These are phyloP conservation scores for Octodon degus DNA, from an alignment of 2,113 vertebrate species.

Conservation along the genomic window DNA sequence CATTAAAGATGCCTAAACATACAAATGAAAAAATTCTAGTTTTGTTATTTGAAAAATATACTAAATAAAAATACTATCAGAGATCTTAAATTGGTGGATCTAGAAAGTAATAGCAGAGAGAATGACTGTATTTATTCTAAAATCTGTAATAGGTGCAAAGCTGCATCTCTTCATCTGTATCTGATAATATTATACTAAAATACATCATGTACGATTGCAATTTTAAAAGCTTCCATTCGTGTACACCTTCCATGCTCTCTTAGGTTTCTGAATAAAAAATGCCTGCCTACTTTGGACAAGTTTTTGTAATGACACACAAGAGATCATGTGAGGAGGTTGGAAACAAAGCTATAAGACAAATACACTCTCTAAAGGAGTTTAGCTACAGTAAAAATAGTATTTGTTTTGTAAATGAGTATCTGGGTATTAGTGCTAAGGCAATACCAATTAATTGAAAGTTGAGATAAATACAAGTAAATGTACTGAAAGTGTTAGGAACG, in stretches of 20 bases:
- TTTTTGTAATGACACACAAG: neutral
- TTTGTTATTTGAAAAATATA: neutral
- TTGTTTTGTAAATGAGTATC: slow-evolving; percentile 6
- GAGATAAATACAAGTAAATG: slow-evolving; percentile 79
- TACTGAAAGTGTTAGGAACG: slow-evolving; percentile 79
- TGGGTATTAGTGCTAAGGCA: slow-evolving; percentile 43
- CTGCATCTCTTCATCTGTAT: neutral
- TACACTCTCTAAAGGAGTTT: neutral
- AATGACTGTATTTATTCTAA: neutral
- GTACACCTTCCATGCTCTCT: neutral
- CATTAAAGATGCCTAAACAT: neutral
- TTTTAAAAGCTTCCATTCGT: slow-evolving; percentile 2
- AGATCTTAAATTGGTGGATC: neutral
- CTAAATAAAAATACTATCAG: neutral
- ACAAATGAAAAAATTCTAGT: neutral
- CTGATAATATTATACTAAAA: neutral
- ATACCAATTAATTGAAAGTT: slow-evolving; percentile 41
- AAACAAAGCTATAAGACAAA: neutral
- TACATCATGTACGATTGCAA: neutral
- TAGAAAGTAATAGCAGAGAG: neutral
- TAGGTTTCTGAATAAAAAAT: neutral
- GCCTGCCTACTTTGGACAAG: neutral
- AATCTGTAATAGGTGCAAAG: neutral
- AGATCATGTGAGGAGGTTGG: neutral
- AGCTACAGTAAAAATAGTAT: neutral